Evolutionary conservation across 2,113 vertebrate genomes (phyloP), one percentile per base, ranked within the genome.

Genomic region (Chelonoidis abingdonii): DNA sequence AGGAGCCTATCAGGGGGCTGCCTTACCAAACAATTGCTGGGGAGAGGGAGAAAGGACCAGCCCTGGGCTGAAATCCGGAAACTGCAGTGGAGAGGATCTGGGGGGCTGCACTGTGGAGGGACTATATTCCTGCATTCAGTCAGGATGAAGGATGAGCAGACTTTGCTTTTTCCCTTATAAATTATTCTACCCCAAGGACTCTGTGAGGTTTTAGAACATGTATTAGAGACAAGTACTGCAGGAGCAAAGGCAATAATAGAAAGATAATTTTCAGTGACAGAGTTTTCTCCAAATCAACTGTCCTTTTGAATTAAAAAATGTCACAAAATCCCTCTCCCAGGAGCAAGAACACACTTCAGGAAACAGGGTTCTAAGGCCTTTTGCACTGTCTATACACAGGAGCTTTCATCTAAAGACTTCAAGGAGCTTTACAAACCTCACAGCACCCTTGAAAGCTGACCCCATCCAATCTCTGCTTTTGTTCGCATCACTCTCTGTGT

Each of bases 41-140:
- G 54, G 31, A 65, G 24, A 83, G 22, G 49, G 59, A 86, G 22
- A 72, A 81, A 4, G 38, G 6, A 13, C 22, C 27, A 47, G 6
- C 29, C 49, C 62, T 78, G 65, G 76, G 3, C 12, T 62, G 35
- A 35, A 12, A 78, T 10, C 53, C 38, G 31, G 56, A 57, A 24
- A 57, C 24, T 10, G 56, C 8, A 57, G 31, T 0, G 0, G n/a
- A n/a, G 1, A 62, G 59, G 75, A 8, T 47, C 56, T 65, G 80
- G 62, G 49, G 5, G 22, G 38, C 11, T 13, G 8, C 80, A 25
- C 7, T 2, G 8, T 25, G 24, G 24, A 57, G 56, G 21, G 56
- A 57, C 17, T 24, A 56, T 24, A 56, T 57, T 57, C 24, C 56
- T 25, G 56, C 56, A 57, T 57, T 57, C 24, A 25, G 56, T 57